Base-by-base conservation (phyloP, 2,113 vertebrate genomes). In the Cebidichthys violaceus region DNA sequence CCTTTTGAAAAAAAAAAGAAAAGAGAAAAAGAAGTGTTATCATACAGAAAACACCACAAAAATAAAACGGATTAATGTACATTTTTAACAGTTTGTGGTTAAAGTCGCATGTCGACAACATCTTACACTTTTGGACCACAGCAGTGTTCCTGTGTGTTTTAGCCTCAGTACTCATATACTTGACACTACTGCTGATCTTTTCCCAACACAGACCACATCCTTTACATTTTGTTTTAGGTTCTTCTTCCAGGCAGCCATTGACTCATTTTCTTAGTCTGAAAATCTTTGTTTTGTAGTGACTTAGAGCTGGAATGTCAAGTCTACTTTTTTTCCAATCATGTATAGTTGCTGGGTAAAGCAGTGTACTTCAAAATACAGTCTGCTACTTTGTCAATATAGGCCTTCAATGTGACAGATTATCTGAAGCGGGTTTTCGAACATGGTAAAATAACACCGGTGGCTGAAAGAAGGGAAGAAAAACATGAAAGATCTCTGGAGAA, bases 21-120 rank as follows among this genome's bases (percentile, higher is more conserved):
- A 70, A 66, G 8, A n/a, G n/a, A n/a, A 33, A 33, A 33, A 33
- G 33, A 33, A 33, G 5, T 31, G 14, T 3, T 35, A 39, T 78
- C 39, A n/a, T 20, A 88, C 75, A 87, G 61, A 65, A 83, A 82
- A 73, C 52, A 47, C 4, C 69, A 89, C 37, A 41, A 47, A 89
- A 75, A 37, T 0, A 13, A 82, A 68, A 62, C n/a, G 20, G 17
- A 59, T 13, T 10, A 6, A 57, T 15, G 10, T 15, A 79, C 41
- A 71, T 52, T 64, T 84, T 31, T 55, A 75, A 69, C 64, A 54
- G 7, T 4, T 57, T 41, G 57, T 43, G 52, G 57, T 45, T 67
- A 4, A 61, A 43, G 75, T 82, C 54, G 80, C 45, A 4, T 64
- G 15, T 45, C 1, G 18, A 82, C 35, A 47, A 68, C 11, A 13